Percentiles rank a stretch among this genome's conserved stretches.
Evolutionary conservation across 2,797 vertebrate species (phyloP).

Genomic region (Urosaurus nigricauda): DNA sequence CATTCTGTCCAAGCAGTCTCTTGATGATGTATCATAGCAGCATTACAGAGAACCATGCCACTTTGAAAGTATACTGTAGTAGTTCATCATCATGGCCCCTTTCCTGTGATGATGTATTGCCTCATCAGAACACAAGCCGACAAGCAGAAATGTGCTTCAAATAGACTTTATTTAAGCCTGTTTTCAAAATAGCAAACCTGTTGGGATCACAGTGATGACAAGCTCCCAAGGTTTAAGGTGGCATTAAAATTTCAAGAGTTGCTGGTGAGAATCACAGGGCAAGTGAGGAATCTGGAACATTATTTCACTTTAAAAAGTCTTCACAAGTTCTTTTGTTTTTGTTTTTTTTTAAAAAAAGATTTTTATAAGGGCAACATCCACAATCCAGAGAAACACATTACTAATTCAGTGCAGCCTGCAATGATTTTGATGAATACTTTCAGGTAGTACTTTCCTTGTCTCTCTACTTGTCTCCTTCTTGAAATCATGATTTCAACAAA

Average conservation of each 20-base stretch:
- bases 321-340: not conserved
- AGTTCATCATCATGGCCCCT: conserved; percentile 9
- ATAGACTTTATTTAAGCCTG: conserved; percentile 37
- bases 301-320: not conserved
- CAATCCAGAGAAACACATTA: not conserved
- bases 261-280: not conserved
- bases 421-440: not conserved
- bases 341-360: not conserved
- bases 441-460: too few relatives aligned
- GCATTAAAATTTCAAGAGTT: conserved; percentile 17
- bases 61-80: not conserved
- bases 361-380: not conserved
- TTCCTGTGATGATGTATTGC: conserved; percentile 33
- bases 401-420: not conserved
- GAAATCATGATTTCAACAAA: not conserved
- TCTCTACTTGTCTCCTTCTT: not conserved
- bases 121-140: conserved; percentile 45
- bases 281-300: not conserved
- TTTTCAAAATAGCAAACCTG: conserved; percentile 60
- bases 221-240: not conserved
- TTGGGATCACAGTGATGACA: conserved; percentile 27
- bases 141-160: conserved; percentile 52
- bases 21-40: not conserved
- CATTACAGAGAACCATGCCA: not conserved
- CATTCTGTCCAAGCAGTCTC: not conserved